A percentile compares a stretch with the other conserved stretches of the same genome.
phyloP scores from a whole-genome alignment of 2,888 invertebrate genomes.

The Meiosimyza platycephala region DNA sequence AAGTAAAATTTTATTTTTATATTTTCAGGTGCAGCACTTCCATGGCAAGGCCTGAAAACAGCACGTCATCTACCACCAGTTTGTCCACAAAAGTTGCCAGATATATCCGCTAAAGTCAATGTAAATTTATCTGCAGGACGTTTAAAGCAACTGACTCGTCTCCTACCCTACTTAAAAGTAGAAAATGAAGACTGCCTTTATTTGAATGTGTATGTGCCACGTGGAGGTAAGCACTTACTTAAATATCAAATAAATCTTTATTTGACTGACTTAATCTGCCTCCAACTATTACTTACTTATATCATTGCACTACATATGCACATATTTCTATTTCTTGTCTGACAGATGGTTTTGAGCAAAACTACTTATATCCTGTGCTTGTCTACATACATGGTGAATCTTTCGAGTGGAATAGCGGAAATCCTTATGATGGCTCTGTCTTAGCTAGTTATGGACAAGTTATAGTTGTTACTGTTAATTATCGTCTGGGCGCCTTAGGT shows the following conservation, averaged over 20 bases:
- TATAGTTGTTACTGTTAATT: slow-evolving; percentile 87
- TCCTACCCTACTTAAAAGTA: slow-evolving; percentile 76
- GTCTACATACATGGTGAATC: slow-evolving; percentile 96
- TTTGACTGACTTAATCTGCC: neutral
- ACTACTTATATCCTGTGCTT: slow-evolving; percentile 81
- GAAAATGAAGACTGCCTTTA: slow-evolving; percentile 91
- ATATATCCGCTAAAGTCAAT: slow-evolving; percentile 70
- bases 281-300: slow-evolving; percentile 14
- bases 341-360: slow-evolving; percentile 62
- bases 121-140: slow-evolving; percentile 75
- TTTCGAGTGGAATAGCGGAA: slow-evolving; percentile 97
- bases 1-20: neutral
- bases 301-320: neutral
- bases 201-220: slow-evolving; percentile 91
- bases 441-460: slow-evolving; percentile 91
- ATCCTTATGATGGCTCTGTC: slow-evolving; percentile 95
- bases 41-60: slow-evolving; percentile 80
- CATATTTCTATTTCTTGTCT: neutral
- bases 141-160: slow-evolving; percentile 77
- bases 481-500: slow-evolving; percentile 86
- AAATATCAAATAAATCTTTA: neutral
- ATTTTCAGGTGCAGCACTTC: slow-evolving; percentile 76
- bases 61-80: slow-evolving; percentile 82
- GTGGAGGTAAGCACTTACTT: slow-evolving; percentile 74
- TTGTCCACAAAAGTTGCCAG: slow-evolving; percentile 86